Evolutionary conservation across 2,888 invertebrate species (phyloP), one percentile per base, ranked within the genome.

Genomic region (Hybos culiciformis): DNA sequence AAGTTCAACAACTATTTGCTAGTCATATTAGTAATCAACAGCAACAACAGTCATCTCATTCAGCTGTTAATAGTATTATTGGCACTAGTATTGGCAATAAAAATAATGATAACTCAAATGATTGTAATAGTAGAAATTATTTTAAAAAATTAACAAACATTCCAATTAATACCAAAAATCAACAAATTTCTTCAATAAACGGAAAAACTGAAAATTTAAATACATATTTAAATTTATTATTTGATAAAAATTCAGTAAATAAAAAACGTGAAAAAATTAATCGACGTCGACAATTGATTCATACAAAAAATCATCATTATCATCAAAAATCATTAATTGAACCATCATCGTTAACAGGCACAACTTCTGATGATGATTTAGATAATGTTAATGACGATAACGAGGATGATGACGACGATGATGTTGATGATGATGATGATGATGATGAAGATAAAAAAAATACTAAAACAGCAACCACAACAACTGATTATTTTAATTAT

Each of bases 401-500:
- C n/a, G 36, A 8, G 8, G 61, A 60, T 0, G 58, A 60, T 42
- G 66, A 63, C 43, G 62, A 63, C 15, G 58, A 60, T 39, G 59
- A 59, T n/a, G n/a, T 21, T 20, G 20, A 36, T 21, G 36, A 36
- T n/a, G n/a, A 5, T 20, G 36, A 8, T 8, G 61, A 60, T 0
- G 58, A 60, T 42, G 66, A 63, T 43, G 62, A 63, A 17, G 58
- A 60, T 39, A 59, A 59, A 39, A 55, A 20, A 14, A n/a, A 46
- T 14, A 42, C 48, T 5, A 51, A 52, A 17, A 49, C 45, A 6
- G 26, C 39, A 6, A n/a, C n/a, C n/a, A n/a, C n/a, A n/a, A 50
- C 57, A 24, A 56, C 55, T 24, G 62, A 63, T 34, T 56, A 56
- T 36, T 63, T 63, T 42, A 61, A 60, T 24, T 66, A 66, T 44